Evolutionary conservation across 2,113 vertebrate species (phyloP), one percentile per base, ranked within the genome.

Genomic region (Panthera leo): DNA sequence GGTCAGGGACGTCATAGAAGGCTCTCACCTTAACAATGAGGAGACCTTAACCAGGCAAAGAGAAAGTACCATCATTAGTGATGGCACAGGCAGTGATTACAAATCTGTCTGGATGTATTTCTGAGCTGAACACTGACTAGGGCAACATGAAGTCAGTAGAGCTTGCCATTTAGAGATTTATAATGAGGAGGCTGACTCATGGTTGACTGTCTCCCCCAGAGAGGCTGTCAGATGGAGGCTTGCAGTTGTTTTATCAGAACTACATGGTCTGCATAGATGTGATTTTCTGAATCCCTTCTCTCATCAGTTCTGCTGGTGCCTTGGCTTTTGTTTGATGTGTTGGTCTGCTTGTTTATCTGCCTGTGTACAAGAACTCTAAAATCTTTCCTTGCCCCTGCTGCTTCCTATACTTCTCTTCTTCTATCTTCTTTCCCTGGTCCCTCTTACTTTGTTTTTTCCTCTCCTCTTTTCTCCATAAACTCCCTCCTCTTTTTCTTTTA

Each of bases 401-500:
- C 36, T 53, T 85, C n/a, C 8, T 85, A 1, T 36, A 34, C 2
- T 13, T 73, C 53, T 96, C 71, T 80, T 97, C 96, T 88, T 15
- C 85, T 84, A 16, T 6, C 82, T 76, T 19, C 61, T 96, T 23
- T 42, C 79, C 25, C 78, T 31, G 7, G 6, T 6, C 29, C 21
- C 27, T 67, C 23, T 63, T 75, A 51, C 11, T 89, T 36, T 55
- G 89, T 92, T 70, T 71, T 68, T 16, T 63, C 16, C 31, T 93
- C 34, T 96, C 0, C 67, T 2, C 83, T 55, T 93, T 85, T 97
- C 55, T 85, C 51, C n/a, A 45, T 16, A 88, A 79, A 39, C 21
- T 89, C 80, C 91, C 12, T 95, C 95, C 29, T 36, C 78, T 58
- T 97, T 58, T 85, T 95, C 18, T 95, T 97, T 91, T 68, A 29